Conservation (phyloP, 2,797 vertebrate genomes). For the Takifugu rubripes region DNA sequence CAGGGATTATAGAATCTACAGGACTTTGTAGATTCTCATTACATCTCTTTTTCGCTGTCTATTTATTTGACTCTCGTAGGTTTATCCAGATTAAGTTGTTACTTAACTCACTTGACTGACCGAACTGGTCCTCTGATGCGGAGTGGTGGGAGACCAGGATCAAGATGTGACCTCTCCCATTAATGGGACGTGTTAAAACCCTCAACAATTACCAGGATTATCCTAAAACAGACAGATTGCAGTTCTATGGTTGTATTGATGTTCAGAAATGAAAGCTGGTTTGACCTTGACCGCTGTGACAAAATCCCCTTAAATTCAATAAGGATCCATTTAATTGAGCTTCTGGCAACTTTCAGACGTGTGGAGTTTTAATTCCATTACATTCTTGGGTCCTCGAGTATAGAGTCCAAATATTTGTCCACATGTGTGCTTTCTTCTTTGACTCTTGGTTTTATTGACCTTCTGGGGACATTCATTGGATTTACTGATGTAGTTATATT, state of each 20-base stretch:
- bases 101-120: slow-evolving; percentile 22
- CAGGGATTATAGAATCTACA: slow-evolving; percentile 52
- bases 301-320: slow-evolving; percentile 62
- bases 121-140: slow-evolving; percentile 22
- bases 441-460: too few species aligned
- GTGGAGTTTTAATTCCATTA: slow-evolving; percentile 37
- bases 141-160: slow-evolving; percentile 40
- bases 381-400: too few species aligned
- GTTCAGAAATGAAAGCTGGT: slow-evolving; percentile 10
- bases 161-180: slow-evolving; percentile 15
- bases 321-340: slow-evolving; percentile 66
- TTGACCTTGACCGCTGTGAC: slow-evolving; percentile 58
- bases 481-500: too few species aligned
- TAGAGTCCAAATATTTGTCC: too few species aligned
- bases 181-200: slow-evolving; percentile 50
- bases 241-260: slow-evolving; percentile 24
- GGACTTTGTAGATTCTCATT: slow-evolving; percentile 30
- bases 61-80: slow-evolving; percentile 8
- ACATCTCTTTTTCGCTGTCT: slow-evolving; percentile 19
- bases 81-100: slow-evolving; percentile 62
- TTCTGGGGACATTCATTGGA: too few species aligned
- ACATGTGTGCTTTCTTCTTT: too few species aligned
- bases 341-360: slow-evolving; percentile 47
- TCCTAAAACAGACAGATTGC: slow-evolving; percentile 34
- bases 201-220: slow-evolving; percentile 57